Conservation (phyloP, 2,113 vertebrate species). For the Centropus unirufus region DNA sequence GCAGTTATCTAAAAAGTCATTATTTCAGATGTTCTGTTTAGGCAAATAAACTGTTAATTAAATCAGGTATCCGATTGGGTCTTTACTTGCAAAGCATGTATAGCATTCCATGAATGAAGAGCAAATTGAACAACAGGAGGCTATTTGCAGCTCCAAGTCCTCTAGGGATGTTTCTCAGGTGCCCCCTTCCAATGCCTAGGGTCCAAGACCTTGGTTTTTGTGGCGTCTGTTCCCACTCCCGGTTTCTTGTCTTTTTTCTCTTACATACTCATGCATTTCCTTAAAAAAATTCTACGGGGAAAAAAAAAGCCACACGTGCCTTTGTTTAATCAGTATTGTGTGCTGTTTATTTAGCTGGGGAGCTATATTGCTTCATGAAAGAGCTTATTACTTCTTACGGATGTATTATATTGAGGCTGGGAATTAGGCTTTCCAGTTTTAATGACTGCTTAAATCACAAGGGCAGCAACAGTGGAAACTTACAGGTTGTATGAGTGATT, state of each 20-base stretch:
- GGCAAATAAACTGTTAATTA: slow-evolving; percentile 14
- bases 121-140: slow-evolving; percentile 3
- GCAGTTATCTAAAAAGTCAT: not conserved
- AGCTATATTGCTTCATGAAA: slow-evolving; percentile 22
- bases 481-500: not conserved
- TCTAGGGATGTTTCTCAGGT: not conserved
- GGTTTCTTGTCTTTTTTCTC: not conserved
- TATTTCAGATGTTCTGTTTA: not conserved
- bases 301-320: not conserved
- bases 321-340: slow-evolving; percentile 41
- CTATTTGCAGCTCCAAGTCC: not conserved
- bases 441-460: slow-evolving; percentile 28
- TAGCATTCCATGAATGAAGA: not conserved
- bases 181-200: not conserved
- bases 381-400: slow-evolving; percentile 37
- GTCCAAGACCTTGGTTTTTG: not conserved
- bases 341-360: slow-evolving; percentile 36
- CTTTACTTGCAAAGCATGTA: not conserved
- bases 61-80: not conserved
- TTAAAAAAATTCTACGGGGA: not conserved
- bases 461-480: slow-evolving; percentile 15
- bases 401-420: slow-evolving; percentile 1
- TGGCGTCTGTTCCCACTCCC: not conserved
- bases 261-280: not conserved
- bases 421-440: slow-evolving; percentile 41